Conservation (phyloP, 2,888 invertebrate genomes). For the Trachelus iudaicus region DNA sequence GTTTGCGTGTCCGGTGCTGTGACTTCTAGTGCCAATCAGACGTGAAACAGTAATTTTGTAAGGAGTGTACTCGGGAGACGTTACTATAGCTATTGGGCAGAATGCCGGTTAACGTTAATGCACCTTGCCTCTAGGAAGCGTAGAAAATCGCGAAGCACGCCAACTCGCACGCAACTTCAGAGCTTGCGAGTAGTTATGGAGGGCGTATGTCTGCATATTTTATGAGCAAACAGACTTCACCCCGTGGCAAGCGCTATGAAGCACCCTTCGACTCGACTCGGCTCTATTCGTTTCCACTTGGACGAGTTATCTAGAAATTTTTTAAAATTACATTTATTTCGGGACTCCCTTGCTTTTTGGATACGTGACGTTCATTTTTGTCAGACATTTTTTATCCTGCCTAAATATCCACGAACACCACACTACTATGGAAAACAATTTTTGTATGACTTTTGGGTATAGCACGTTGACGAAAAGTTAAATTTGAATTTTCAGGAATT, state of each 20-base stretch:
- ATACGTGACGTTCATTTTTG: not conserved
- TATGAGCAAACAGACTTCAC: constrained; percentile 62
- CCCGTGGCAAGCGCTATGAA: constrained; percentile 20
- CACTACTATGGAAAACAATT: no score
- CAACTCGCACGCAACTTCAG: constrained; percentile 54
- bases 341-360: not conserved
- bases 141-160: constrained; percentile 52
- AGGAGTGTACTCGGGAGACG: not conserved
- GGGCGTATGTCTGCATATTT: constrained; percentile 62
- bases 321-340: not conserved
- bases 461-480: not conserved
- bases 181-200: constrained; percentile 54
- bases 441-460: no score
- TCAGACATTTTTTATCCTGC: not conserved
- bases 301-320: not conserved
- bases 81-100: not conserved
- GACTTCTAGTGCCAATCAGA: not conserved
- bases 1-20: not conserved
- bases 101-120: not conserved
- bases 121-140: constrained; percentile 29
- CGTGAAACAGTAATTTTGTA: not conserved
- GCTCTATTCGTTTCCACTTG: not conserved
- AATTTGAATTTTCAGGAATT: no score
- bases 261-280: constrained; percentile 12
- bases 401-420: not conserved